Evolutionary conservation across 2,797 vertebrate genomes (phyloP).

Genomic region (Eidolon dupreanum): DNA sequence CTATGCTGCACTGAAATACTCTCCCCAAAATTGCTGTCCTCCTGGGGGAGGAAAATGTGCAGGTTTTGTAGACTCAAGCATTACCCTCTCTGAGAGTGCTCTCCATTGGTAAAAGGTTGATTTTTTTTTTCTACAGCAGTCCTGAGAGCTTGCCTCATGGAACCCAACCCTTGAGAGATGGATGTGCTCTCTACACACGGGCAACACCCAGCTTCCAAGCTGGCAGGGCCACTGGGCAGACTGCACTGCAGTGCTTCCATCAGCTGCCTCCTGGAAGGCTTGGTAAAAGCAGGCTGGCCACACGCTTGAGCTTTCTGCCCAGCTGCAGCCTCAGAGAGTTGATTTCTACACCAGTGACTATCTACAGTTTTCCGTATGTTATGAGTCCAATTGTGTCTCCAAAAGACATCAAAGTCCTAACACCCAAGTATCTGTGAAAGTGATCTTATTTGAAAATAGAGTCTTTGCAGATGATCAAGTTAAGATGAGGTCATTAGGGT

Average conservation of each 20-base stretch:
- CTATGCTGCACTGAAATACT: neutral
- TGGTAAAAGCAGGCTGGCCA: neutral
- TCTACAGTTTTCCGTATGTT: neutral
- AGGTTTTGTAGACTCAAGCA: neutral
- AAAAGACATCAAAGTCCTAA: neutral
- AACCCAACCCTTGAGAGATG: neutral
- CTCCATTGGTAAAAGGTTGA: neutral
- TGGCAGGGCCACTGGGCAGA: neutral
- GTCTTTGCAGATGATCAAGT: neutral
- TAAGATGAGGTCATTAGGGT: neutral
- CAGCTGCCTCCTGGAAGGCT: neutral
- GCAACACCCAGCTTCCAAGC: neutral
- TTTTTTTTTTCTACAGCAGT: neutral
- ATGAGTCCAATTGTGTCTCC: neutral
- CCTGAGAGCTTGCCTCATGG: neutral
- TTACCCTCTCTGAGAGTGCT: neutral
- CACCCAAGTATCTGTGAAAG: neutral
- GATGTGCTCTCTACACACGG: fast-evolving
- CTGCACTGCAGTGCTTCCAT: neutral
- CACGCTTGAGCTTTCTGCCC: neutral
- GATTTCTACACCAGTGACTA: neutral
- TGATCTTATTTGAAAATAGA: neutral
- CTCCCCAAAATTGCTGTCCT: neutral
- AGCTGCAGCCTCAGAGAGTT: neutral
- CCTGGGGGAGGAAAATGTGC: neutral